Base-by-base conservation (phyloP, 2,888 invertebrate species). In the Synergus laeviventris region DNA sequence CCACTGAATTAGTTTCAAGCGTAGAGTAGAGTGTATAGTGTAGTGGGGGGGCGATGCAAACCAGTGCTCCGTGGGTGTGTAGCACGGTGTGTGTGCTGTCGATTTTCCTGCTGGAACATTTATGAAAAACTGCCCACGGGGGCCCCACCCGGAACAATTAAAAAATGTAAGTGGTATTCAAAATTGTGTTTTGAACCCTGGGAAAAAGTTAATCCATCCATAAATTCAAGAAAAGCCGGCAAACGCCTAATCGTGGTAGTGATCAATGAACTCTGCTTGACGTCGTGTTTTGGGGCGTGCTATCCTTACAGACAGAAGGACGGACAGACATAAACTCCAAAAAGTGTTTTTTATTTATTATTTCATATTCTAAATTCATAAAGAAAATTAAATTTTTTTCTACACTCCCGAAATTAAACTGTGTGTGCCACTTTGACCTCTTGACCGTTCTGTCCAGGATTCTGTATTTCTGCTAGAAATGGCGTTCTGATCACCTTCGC, bases 211-310 rank as follows among this genome's bases (percentile, higher is more conserved):
- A 11, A 14, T 31, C 14, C 7, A 7, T 8, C 24, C 24, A 14
- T n/a, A 21, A 70, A 49, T 31, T 49, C 9, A n/a, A 14, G n/a
- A 31, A 49, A 70, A 70, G 42, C 74, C 74, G 56, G 74, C 31
- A 42, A 42, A 42, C 61, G 74, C 59, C 60, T 74, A 31, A 11
- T 31, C 60, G 16, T 42, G 39, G 49, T 16, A 31, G 84, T 88
- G 88, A 88, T 88, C 88, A 88, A 88, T 88, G 88, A 88, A 88
- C 88, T 88, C 84, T 85, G 82, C 76, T 81, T 80, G 83, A 81
- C 83, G 83, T 78, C 85, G 84, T 84, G 86, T 83, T 87, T 85
- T 70, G 85, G 87, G 87, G 86, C 85, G 86, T 87, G 85, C 86
- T 86, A 81, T 81, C 81, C 82, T 73, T 54, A 74, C 74, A 77